phyloP scores from a whole-genome alignment of 2,888 invertebrate genomes.

The Pogonocherus hispidulus region DNA sequence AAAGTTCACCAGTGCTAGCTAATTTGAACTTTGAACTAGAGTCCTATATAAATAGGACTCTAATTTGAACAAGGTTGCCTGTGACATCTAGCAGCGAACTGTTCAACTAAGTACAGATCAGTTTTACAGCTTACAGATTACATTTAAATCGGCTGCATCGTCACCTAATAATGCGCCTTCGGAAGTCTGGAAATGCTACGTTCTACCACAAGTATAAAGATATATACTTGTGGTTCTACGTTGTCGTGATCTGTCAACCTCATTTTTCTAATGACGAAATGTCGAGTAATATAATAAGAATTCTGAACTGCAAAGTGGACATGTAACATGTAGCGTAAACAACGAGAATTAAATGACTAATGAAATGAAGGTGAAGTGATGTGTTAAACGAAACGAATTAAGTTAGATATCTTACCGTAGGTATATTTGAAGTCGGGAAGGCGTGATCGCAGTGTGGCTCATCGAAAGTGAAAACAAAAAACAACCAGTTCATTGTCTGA shows the following conservation, averaged over 20 bases:
- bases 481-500: background rate
- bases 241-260: background rate
- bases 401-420: too few species aligned
- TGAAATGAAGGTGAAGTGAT: background rate
- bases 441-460: background rate
- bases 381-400: background rate
- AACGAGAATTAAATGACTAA: background rate
- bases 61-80: too few species aligned
- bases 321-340: background rate
- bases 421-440: background rate
- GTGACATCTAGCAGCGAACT: too few species aligned
- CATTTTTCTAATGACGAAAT: background rate
- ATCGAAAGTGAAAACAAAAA: background rate
- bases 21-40: too few species aligned
- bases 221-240: background rate
- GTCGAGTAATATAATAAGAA: background rate
- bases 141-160: too few species aligned
- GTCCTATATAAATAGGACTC: too few species aligned
- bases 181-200: too few species aligned
- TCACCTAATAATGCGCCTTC: too few species aligned
- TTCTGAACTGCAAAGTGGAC: background rate
- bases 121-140: too few species aligned
- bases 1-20: too few species aligned
- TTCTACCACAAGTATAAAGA: too few species aligned
- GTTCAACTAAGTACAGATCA: too few species aligned